phyloP scores from a whole-genome alignment of 64 coral and sea anemone species.

The Montipora sp. region DNA sequence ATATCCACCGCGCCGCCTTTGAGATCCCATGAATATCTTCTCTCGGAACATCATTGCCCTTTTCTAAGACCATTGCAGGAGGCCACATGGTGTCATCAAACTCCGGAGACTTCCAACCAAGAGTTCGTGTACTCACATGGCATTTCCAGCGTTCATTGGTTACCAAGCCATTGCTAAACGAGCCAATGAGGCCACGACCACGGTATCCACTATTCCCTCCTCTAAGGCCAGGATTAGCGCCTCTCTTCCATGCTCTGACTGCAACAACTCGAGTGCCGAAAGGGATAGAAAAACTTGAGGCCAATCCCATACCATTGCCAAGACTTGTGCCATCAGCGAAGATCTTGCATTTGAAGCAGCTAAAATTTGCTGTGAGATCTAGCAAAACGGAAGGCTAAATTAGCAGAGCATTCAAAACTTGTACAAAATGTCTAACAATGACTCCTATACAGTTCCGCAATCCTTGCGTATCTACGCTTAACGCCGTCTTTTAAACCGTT shows the following conservation, averaged over 20 bases:
- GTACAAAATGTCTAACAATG: too few relatives aligned
- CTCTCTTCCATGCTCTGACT: not conserved
- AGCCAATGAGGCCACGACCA: not conserved
- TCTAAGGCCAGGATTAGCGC: too few relatives aligned
- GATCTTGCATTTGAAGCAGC: not conserved
- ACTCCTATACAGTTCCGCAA: too few relatives aligned
- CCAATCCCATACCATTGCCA: not conserved
- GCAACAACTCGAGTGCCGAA: not conserved
- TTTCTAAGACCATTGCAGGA: not conserved
- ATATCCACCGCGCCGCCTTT: too few relatives aligned
- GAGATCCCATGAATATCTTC: too few relatives aligned
- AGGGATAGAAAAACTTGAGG: not conserved
- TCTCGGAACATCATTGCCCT: too few relatives aligned
- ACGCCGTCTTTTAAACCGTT: too few relatives aligned
- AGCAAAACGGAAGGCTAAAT: not conserved
- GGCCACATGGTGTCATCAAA: slow-evolving; percentile 43
- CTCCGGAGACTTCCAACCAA: slow-evolving; percentile 13
- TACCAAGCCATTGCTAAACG: slow-evolving; percentile 47
- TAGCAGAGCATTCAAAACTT: too few relatives aligned
- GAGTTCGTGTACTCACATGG: too few relatives aligned
- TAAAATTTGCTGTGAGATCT: not conserved
- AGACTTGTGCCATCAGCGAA: slow-evolving; percentile 4
- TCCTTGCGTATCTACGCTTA: too few relatives aligned
- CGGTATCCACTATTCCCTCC: too few relatives aligned
- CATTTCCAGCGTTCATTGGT: slow-evolving; percentile 43